Evolutionary conservation across 2,888 invertebrate species (phyloP), one percentile per base, ranked within the genome.

Genomic region (Amiota mariae): DNA sequence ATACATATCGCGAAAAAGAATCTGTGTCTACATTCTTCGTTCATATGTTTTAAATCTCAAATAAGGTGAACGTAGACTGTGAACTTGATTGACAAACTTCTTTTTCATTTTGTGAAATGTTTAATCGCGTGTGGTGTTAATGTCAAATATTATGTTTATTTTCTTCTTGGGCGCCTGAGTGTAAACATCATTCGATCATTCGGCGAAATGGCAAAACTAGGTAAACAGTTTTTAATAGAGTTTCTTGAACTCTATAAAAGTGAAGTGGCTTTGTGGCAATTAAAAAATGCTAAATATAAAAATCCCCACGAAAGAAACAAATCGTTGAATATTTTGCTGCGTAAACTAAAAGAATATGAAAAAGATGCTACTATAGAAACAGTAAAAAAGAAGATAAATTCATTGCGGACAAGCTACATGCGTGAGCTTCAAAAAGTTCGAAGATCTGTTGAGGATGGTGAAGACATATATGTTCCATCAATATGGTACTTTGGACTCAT

Each of bases 331-430:
- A 54, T 18, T 10, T 68, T 72, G 1, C 12, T 74, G 6, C 18
- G 48, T 0, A 72, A 72, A 24, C 71, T 20, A 15, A 70, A 75
- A 12, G 75, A 75, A 20, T 0, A 0, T 46, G 72, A 75, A 12
- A 54, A 75, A 36, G 47, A 73, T 8, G 75, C 75, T 10, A 73
- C 71, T 1, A 24, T 75, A 47, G 73, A 75, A 0, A 73, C 67
- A 1, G 71, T 75, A 8, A 75, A 71, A 67, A 75, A 61, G 56
- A 75, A 73, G 24, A 71, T 75, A 2, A 75, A 75, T 68, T 67
- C 75, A 18, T 13, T 75, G 66, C 70, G 59, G 6, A 57, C 75
- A 2, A 13, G 70, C 2, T 71, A 72, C 9, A 36, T 70, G 20
- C 73, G 73, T 66, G 73, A 75, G 12, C 49, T 70, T 10, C 15